A percentile compares a stretch with the other conserved stretches of the same genome.
Evolutionary conservation across 2,888 invertebrate genomes (phyloP).

Genomic region (Hemistola chrysoprasaria): DNA sequence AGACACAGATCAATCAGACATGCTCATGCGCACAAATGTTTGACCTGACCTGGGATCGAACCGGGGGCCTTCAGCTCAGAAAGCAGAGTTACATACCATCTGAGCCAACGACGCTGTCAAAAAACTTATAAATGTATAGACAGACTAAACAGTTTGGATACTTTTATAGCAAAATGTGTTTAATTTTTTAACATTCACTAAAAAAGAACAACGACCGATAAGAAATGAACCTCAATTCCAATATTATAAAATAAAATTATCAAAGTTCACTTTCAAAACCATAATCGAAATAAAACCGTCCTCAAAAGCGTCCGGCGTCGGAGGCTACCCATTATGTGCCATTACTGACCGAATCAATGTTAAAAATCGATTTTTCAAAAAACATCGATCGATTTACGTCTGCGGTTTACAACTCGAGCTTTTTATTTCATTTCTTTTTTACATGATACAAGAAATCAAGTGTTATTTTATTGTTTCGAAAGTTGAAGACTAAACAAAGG

Average conservation of each 20-base stretch:
- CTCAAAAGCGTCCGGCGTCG: conserved; percentile 33
- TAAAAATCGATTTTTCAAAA: conserved; percentile 53
- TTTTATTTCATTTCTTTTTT: conserved; percentile 48
- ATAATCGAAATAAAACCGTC: conserved; percentile 38
- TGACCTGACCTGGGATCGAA: no score
- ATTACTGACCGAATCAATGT: conserved; percentile 55
- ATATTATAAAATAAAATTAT: conserved; percentile 9
- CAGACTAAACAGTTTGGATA: no score
- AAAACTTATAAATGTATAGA: no score
- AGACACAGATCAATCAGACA: no score
- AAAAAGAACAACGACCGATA: no score
- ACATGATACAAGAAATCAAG: conserved; percentile 24
- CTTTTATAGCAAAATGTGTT: no score
- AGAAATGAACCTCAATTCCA: no score
- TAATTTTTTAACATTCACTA: no score
- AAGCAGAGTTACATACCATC: no score
- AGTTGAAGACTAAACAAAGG: conserved; percentile 3
- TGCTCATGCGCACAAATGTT: no score
- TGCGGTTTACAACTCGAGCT: conserved; percentile 50
- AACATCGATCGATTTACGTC: conserved; percentile 52
- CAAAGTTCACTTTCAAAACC: conserved; percentile 28
- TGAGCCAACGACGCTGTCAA: no score
- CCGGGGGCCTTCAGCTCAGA: no score
- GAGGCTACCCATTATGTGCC: conserved; percentile 45
- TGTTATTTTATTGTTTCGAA: conserved; percentile 22